Percentiles rank a stretch among this genome's conserved stretches.
These are phyloP conservation scores for Rhombomys opimus DNA, from an alignment of 2,113 vertebrate genomes.

Conservation along the genomic window DNA sequence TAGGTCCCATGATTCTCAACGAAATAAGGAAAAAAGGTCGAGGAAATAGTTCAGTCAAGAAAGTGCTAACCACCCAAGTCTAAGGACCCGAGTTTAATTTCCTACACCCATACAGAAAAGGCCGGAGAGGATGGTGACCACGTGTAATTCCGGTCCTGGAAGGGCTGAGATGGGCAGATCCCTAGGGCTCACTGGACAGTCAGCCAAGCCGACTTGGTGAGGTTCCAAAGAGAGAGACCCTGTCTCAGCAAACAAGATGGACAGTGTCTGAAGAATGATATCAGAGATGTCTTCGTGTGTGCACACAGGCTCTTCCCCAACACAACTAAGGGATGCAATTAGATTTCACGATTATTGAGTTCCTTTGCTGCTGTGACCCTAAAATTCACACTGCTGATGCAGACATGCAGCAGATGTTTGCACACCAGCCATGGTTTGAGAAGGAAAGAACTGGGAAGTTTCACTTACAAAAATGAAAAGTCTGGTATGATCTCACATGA, in stretches of 20 bases:
- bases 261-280: not conserved
- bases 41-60: not conserved
- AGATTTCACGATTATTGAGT: not conserved
- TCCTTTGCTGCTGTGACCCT: constrained; percentile 5
- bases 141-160: too few species aligned
- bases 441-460: constrained; percentile 7
- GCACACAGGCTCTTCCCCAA: not conserved
- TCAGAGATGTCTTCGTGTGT: not conserved
- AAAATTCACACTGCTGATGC: not conserved
- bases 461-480: not conserved
- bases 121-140: not conserved
- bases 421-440: not conserved
- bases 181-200: not conserved
- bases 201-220: not conserved
- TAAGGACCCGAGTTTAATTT: not conserved
- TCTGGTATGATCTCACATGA: not conserved
- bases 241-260: not conserved
- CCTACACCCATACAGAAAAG: not conserved
- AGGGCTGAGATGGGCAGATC: not conserved
- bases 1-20: not conserved
- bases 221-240: not conserved
- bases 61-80: not conserved
- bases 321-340: not conserved
- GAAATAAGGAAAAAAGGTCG: not conserved
- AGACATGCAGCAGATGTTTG: not conserved